A percentile compares a stretch with the other conserved stretches of the same genome.
These are phyloP conservation scores for Heterochromis multidens DNA, from an alignment of 2,113 vertebrate species.

Conservation along the genomic window DNA sequence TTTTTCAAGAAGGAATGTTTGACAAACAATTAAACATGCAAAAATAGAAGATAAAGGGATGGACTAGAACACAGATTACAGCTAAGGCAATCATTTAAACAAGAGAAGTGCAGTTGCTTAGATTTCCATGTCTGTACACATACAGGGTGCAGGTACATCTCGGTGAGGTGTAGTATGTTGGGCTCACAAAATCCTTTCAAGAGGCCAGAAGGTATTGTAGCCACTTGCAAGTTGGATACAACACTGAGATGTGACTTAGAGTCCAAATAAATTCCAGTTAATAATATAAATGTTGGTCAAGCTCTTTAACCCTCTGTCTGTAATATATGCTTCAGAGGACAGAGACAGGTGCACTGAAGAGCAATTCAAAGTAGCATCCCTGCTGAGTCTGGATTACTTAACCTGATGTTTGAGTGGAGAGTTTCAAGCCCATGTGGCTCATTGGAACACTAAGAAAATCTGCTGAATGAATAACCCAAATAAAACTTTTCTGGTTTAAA, in stretches of 20 bases:
- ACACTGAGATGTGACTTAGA: no score
- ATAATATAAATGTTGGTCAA: not conserved
- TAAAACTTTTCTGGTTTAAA: not conserved
- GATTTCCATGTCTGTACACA: not conserved
- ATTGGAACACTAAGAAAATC: not conserved
- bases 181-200: not conserved
- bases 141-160: not conserved
- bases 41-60: not conserved
- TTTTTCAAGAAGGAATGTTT: not conserved
- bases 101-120: not conserved
- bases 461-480: not conserved
- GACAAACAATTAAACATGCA: not conserved
- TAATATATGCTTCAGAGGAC: not conserved
- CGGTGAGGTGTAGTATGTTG: not conserved
- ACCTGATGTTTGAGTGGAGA: not conserved
- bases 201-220: not conserved
- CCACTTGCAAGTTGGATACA: not conserved
- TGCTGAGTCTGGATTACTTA: not conserved
- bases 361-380: not conserved
- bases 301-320: not conserved
- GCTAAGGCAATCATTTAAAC: not conserved
- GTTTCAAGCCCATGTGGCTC: fast-evolving
- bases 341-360: not conserved
- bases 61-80: not conserved
- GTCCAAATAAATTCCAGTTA: not conserved